phyloP scores from a whole-genome alignment of 2,113 vertebrate genomes.

The Periophthalmodon schlosseri region DNA sequence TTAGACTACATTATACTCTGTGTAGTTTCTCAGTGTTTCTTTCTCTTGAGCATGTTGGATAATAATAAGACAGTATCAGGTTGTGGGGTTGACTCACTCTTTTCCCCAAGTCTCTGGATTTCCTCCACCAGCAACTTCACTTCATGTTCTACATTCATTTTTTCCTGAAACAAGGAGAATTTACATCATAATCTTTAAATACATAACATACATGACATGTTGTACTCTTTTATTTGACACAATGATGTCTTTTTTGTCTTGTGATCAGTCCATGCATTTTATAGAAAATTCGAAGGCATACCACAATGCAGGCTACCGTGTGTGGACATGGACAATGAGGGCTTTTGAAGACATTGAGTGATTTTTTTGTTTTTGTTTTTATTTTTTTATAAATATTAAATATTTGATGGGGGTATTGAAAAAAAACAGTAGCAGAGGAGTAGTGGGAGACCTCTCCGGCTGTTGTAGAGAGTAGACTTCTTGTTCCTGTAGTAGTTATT shows the following conservation, averaged over 20 bases:
- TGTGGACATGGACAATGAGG: no score
- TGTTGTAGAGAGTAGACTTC: no score
- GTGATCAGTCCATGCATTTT: no score
- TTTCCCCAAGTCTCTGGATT: conserved; percentile 88
- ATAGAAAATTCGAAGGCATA: no score
- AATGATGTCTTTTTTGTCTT: no score
- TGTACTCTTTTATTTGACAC: no score
- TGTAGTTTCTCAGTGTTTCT: no score
- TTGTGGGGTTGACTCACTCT: conserved; percentile 80
- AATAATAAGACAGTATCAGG: background rate
- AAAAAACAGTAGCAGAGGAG: background rate
- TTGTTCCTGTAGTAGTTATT: no score
- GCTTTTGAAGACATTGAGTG: no score
- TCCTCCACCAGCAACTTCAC: conserved; percentile 86
- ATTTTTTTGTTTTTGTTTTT: no score
- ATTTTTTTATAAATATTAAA: background rate
- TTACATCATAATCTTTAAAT: background rate
- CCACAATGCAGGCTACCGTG: no score
- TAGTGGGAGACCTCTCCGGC: background rate
- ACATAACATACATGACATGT: background rate
- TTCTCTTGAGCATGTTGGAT: background rate
- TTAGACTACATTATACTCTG: no score
- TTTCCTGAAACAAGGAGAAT: conserved; percentile 47
- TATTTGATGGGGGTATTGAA: background rate
- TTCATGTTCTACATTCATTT: conserved; percentile 91